Evolutionary conservation across 2,113 vertebrate species (phyloP).

Genomic region (Thamnaconus septentrionalis): DNA sequence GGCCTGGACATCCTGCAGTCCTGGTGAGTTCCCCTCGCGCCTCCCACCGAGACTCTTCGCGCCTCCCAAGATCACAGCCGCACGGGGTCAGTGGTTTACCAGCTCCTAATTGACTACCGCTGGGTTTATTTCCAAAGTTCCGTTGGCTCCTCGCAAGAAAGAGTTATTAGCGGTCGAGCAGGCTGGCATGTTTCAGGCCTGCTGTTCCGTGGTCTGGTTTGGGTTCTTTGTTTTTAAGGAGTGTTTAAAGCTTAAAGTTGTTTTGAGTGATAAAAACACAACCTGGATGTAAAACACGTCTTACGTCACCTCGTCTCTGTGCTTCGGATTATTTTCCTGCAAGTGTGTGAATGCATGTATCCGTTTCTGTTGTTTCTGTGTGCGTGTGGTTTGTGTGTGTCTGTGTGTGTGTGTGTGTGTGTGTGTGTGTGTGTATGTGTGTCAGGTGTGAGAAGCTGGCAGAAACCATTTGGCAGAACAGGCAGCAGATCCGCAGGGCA

Average conservation of each 20-base stretch:
- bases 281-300: no score
- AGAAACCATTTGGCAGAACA: constrained; percentile 96
- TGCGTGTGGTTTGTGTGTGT: no score
- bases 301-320: no score
- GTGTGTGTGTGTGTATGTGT: constrained; percentile 16
- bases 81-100: constrained; percentile 49
- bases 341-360: no score
- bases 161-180: no score
- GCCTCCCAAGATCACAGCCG: constrained; percentile 10
- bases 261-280: not conserved
- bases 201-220: not conserved
- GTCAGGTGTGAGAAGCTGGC: constrained; percentile 95
- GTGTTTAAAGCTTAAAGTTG: not conserved
- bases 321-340: no score
- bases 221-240: not conserved
- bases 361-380: no score
- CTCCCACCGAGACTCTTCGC: constrained; percentile 36
- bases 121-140: constrained; percentile 8
- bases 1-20: constrained; percentile 93
- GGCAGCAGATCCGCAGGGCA: constrained; percentile 93
- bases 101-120: constrained; percentile 22
- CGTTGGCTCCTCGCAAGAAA: no score
- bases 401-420: no score
- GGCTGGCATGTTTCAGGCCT: not conserved
- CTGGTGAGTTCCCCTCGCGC: constrained; percentile 74